Evolutionary conservation across 2,888 invertebrate species (phyloP), one percentile per base, ranked within the genome.

Genomic region (Corbicula japonica): DNA sequence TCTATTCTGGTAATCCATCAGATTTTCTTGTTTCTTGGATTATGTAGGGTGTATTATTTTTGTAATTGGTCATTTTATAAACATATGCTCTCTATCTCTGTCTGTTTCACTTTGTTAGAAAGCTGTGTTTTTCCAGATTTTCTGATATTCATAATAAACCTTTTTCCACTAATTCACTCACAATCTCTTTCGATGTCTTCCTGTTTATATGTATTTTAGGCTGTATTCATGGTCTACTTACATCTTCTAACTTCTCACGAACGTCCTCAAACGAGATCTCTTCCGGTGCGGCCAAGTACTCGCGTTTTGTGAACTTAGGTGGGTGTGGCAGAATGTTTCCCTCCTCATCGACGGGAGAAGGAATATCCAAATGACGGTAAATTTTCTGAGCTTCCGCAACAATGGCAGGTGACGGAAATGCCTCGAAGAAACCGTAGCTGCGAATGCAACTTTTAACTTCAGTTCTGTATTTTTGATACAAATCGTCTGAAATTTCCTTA

Each of bases 361-460:
- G 68, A 12, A 80, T 23, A 28, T 77, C 76, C 8, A 83, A 41
- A 5, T 41, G 54, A 30, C 71, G 28, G 54, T 83, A 83, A 1
- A 66, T 63, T 26, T 61, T 46, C 60, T 83, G 83, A 2, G 83
- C 79, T 30, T 83, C 83, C 50, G 56, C 48, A 1, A 81, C 26
- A 12, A 76, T 34, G 15, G 61, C 8, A 6, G 83, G 83, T 8
- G 79, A 71, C 30, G 83, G 83, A n/a, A 83, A 80, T 23, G 58
- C 76, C 26, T 83, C 83, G 54, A 80, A 83, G 60, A 76, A 76
- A 23, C 83, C 83, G 48, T 74, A 68, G 35, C 70, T 71, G 23
- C 69, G 44, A 21, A 83, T 66, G 34, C 48, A 63, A 10, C 62
- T 56, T 35, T 68, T 62, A 8, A 83, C 66, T n/a, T 80, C 77